Conservation (phyloP, 2,888 invertebrate genomes). For the Auanema freiburgensis region DNA sequence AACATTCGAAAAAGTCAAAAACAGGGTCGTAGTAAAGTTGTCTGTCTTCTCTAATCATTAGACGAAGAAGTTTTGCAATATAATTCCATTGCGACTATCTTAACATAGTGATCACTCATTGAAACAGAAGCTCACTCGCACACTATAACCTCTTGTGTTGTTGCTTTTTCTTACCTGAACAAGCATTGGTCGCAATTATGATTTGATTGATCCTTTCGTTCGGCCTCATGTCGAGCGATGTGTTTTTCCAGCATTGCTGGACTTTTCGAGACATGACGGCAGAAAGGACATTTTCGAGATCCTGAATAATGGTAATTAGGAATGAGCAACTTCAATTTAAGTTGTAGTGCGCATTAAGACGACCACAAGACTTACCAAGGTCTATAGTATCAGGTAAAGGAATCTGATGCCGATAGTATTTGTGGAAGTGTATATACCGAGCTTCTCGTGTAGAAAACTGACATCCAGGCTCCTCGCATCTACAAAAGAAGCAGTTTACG, state of each 20-base stretch:
- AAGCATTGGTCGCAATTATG: too few species aligned
- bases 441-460: constrained; percentile 61
- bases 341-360: neutral
- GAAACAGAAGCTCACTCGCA: too few species aligned
- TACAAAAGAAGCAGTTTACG: constrained; percentile 20
- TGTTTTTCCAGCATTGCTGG: constrained; percentile 65
- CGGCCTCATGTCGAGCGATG: constrained; percentile 45
- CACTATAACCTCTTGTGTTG: too few species aligned
- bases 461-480: constrained; percentile 62
- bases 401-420: constrained; percentile 63
- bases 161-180: too few species aligned
- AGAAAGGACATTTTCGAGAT: constrained; percentile 60
- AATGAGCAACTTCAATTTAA: neutral
- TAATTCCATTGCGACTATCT: too few species aligned
- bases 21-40: too few species aligned
- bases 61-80: too few species aligned
- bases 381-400: constrained; percentile 62
- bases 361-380: constrained; percentile 42
- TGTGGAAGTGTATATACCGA: constrained; percentile 64
- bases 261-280: constrained; percentile 61
- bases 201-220: too few species aligned
- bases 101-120: too few species aligned
- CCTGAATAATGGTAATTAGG: constrained; percentile 34
- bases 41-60: too few species aligned
- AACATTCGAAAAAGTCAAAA: too few species aligned